phyloP scores from a whole-genome alignment of 1,140 invertebrate species.

The Lordiphosa collinella region DNA sequence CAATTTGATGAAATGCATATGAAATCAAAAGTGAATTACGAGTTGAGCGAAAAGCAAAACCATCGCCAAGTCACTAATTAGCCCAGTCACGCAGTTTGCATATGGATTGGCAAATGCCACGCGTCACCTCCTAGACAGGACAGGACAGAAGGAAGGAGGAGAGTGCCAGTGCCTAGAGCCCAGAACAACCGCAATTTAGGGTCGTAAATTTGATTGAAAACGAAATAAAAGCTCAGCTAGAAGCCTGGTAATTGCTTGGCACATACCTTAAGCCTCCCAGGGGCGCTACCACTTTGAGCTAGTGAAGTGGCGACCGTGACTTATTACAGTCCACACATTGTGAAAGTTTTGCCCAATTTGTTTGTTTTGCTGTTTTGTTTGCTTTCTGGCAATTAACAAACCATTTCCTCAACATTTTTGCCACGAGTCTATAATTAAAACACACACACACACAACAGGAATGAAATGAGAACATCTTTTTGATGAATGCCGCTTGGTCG shows the following conservation, averaged over 20 bases:
- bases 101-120: constrained; percentile 17
- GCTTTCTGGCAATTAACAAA: constrained; percentile 35
- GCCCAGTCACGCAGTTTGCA: constrained; percentile 50
- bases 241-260: no score
- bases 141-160: no score
- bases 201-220: constrained; percentile 59
- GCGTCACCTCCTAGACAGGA: constrained; percentile 22
- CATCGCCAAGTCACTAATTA: constrained; percentile 43
- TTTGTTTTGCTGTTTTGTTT: constrained; percentile 12
- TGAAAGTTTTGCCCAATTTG: neutral
- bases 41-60: constrained; percentile 3
- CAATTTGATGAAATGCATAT: constrained; percentile 78
- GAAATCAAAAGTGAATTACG: constrained; percentile 77
- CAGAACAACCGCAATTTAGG: constrained; percentile 45
- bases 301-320: neutral
- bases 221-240: neutral
- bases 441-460: neutral
- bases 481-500: constrained; percentile 33
- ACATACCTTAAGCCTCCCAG: no score
- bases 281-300: neutral
- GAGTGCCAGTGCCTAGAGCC: no score
- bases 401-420: neutral
- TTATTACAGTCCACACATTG: neutral
- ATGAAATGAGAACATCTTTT: constrained; percentile 17
- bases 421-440: constrained; percentile 50